phyloP scores from a whole-genome alignment of 2,888 invertebrate genomes.

The Falcaria lacertinaria region DNA sequence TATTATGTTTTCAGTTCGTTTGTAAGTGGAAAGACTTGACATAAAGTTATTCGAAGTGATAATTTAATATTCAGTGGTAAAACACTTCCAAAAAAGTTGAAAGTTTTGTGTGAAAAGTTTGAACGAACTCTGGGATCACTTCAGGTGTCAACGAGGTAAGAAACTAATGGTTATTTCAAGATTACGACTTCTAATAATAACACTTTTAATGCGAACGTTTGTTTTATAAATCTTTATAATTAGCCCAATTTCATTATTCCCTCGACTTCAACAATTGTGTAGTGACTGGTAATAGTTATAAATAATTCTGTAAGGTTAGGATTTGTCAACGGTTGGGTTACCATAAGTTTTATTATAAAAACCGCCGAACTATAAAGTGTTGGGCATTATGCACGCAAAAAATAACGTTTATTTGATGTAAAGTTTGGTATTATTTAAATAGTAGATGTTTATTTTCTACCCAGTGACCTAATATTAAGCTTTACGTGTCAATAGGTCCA shows the following conservation, averaged over 20 bases:
- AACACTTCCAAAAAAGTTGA: conserved; percentile 54
- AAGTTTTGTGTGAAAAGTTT: conserved; percentile 72
- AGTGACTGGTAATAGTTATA: conserved; percentile 60
- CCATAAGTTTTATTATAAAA: conserved; percentile 17
- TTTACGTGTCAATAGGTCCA: conserved; percentile 1
- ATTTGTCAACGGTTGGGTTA: conserved; percentile 46
- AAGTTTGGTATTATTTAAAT: conserved; percentile 29
- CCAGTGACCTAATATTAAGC: conserved; percentile 32
- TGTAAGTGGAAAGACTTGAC: conserved; percentile 58
- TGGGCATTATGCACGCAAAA: conserved; percentile 9
- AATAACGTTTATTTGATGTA: conserved; percentile 6
- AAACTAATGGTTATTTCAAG: conserved; percentile 62
- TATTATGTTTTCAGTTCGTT: conserved; percentile 64
- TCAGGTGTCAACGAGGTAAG: conserved; percentile 80
- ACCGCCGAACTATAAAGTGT: conserved; percentile 3
- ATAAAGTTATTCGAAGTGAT: conserved; percentile 54
- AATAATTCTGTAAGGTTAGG: conserved; percentile 72
- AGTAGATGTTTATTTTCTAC: conserved; percentile 31
- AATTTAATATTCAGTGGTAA: conserved; percentile 40
- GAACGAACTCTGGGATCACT: conserved; percentile 75
- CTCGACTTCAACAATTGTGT: conserved; percentile 23
- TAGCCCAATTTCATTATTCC: conserved; percentile 25
- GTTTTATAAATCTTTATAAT: conserved; percentile 30
- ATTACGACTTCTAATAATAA: conserved; percentile 61
- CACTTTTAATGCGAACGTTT: conserved; percentile 34